Evolutionary conservation across 2,113 vertebrate genomes (phyloP), one percentile per base, ranked within the genome.

Genomic region (Nothocercus nigrocapillus): DNA sequence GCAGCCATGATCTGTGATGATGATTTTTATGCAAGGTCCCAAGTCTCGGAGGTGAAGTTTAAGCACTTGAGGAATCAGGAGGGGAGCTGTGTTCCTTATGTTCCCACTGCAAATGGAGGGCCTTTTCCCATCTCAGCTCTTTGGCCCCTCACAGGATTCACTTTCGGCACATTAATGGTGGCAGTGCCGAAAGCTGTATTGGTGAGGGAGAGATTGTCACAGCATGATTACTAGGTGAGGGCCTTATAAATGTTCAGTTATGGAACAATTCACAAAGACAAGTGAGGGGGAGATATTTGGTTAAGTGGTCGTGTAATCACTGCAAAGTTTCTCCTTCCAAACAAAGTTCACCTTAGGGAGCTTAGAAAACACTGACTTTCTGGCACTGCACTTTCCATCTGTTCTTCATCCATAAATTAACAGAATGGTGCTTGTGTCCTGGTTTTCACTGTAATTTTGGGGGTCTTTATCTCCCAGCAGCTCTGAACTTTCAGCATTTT

Each of bases 241-340:
- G 82, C 38, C 2, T 93, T 89, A 30, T 79, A 93, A 95, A 89
- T 93, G 93, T 66, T 90, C 78, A 44, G 74, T 90, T 95, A 94
- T 87, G 90, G 69, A 94, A 61, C 77, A 74, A 94, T 91, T 79
- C 82, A 66, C 62, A 79, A 85, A 91, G 53, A 77, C 32, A 72
- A 82, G 74, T 74, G 51, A 32, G 45, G 70, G 38, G 76, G 61
- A 74, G 76, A 47, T 94, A 89, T 82, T 68, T 89, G 89, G 53
- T 94, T 93, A 84, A 95, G 93, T 92, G 56, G 47, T 94, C 4
- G 0, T 75, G 94, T 90, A 78, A 90, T 88, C 51, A 12, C 38
- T 67, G 77, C 86, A 87, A 95, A 89, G 62, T 87, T 92, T 94
- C 94, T 81, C 77, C n/a, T 67, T 84, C 66, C 74, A 78, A 28